Percentiles rank a stretch among this genome's conserved stretches.
phyloP scores from a whole-genome alignment of 2,113 vertebrate species.

The Pycnonotus jocosus region DNA sequence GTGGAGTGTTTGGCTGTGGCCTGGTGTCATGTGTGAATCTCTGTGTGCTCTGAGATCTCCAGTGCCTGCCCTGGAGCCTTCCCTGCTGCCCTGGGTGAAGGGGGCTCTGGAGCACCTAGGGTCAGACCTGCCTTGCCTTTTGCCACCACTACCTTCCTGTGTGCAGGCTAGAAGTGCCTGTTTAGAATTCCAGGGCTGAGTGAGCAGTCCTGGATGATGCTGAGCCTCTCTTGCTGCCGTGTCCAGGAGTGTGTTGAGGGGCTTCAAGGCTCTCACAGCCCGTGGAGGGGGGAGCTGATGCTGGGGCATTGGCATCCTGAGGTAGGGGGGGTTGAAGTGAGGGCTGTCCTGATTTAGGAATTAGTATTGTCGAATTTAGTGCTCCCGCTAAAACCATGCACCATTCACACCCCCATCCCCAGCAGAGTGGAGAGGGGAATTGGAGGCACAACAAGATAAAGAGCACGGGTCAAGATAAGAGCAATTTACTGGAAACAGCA shows the following conservation, averaged over 20 bases:
- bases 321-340: not conserved
- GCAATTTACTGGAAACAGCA: not conserved
- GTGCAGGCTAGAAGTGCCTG: not conserved
- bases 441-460: not conserved
- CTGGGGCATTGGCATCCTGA: not conserved
- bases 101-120: not conserved
- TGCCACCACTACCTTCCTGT: not conserved
- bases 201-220: not conserved
- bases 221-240: not conserved
- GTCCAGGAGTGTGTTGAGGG: accelerated
- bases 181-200: not conserved
- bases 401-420: not conserved
- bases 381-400: not conserved
- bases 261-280: not conserved
- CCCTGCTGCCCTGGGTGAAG: not conserved
- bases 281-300: not conserved
- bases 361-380: not conserved
- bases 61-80: not conserved
- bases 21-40: accelerated
- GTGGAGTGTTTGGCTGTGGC: not conserved
- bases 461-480: not conserved
- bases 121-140: not conserved
- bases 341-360: not conserved
- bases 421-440: not conserved
- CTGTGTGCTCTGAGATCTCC: not conserved